These are phyloP conservation scores for Pangasius djambal DNA, from an alignment of 2,797 vertebrate genomes.

Conservation along the genomic window DNA sequence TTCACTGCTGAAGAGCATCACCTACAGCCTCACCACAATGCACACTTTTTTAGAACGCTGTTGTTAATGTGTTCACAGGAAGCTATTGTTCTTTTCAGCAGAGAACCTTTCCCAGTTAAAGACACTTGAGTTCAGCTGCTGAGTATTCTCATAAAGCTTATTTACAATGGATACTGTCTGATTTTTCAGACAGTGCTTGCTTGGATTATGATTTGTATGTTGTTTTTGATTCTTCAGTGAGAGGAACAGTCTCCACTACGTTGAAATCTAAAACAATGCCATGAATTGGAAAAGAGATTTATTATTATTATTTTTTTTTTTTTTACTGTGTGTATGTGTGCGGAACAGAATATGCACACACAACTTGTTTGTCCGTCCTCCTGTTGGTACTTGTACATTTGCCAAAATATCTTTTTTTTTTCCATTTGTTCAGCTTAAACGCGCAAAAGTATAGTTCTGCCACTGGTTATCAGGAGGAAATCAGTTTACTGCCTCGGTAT, in stretches of 20 bases:
- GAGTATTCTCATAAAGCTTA: constrained; percentile 11
- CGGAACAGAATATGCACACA: not conserved
- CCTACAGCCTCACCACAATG: not conserved
- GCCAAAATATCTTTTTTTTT: not conserved
- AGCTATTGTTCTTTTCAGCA: constrained; percentile 43
- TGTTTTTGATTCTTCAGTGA: constrained; percentile 54
- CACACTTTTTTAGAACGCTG: constrained; percentile 33
- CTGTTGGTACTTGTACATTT: constrained; percentile 30
- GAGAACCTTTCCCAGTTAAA: constrained; percentile 53
- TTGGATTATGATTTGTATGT: constrained; percentile 51
- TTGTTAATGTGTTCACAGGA: constrained; percentile 31
- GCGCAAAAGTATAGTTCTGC: not conserved
- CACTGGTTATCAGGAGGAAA: not conserved
- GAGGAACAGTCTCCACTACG: constrained; percentile 42
- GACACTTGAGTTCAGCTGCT: constrained; percentile 8
- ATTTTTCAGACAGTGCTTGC: constrained; percentile 39
- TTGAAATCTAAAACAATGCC: constrained; percentile 19
- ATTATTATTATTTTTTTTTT: not conserved
- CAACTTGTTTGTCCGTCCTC: not conserved
- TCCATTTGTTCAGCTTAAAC: constrained; percentile 3
- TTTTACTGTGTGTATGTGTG: not conserved
- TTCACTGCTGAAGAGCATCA: constrained; percentile 11
- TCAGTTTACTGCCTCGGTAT: not conserved
- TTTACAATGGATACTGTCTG: constrained; percentile 15
- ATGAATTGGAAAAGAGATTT: not conserved